These are phyloP conservation scores for Euphydryas editha DNA, from an alignment of 2,888 invertebrate genomes.

Conservation along the genomic window DNA sequence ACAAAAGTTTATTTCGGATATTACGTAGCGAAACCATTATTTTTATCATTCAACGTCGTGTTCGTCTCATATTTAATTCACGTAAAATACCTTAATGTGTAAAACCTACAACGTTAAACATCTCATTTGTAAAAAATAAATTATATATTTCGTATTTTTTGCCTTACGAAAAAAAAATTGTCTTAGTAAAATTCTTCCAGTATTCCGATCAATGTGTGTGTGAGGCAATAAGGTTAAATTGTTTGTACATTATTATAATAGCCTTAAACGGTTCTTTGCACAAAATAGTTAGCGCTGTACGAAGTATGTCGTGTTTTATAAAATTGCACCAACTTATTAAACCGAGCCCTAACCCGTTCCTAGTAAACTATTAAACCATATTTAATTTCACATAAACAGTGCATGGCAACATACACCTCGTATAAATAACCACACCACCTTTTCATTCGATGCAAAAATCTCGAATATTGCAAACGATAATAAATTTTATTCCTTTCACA, in stretches of 20 bases:
- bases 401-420: slow-evolving; percentile 70
- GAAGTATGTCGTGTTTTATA: slow-evolving; percentile 31
- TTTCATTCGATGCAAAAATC: slow-evolving; percentile 61
- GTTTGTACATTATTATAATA: slow-evolving; percentile 26
- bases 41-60: neutral
- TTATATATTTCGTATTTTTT: neutral
- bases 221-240: slow-evolving; percentile 5
- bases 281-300: slow-evolving; percentile 21
- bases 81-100: neutral
- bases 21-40: slow-evolving; percentile 20
- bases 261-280: slow-evolving; percentile 19
- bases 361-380: slow-evolving; percentile 77
- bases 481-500: slow-evolving; percentile 54
- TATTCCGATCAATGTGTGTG: neutral
- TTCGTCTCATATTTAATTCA: neutral
- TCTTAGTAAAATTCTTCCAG: neutral
- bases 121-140: neutral
- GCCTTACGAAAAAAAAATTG: neutral
- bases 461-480: slow-evolving; percentile 50
- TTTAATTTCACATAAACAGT: slow-evolving; percentile 76
- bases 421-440: slow-evolving; percentile 63
- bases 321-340: slow-evolving; percentile 60
- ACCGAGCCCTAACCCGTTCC: slow-evolving; percentile 63
- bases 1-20: slow-evolving; percentile 27
- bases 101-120: neutral